Evolutionary conservation across 2,113 vertebrate genomes (phyloP).

Genomic region (Mesitornis unicolor): DNA sequence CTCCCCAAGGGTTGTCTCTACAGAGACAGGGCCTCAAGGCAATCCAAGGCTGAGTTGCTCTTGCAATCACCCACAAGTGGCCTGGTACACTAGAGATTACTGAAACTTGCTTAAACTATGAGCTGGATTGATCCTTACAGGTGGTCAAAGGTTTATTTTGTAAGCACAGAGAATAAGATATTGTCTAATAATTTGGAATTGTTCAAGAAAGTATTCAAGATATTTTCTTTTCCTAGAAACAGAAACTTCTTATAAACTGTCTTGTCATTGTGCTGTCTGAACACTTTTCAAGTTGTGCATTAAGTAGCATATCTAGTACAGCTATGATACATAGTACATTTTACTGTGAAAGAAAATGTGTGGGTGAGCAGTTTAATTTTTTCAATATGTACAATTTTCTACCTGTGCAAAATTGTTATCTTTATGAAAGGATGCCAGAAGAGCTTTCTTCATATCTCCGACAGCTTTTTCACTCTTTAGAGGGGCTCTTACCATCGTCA

Average conservation of each 20-base stretch:
- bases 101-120: too few species aligned
- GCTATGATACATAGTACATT: neutral
- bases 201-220: neutral
- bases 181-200: neutral
- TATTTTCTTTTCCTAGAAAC: neutral
- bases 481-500: neutral
- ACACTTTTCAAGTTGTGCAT: neutral
- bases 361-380: neutral
- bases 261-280: neutral
- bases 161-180: neutral
- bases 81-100: too few species aligned
- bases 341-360: neutral
- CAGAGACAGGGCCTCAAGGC: too few species aligned
- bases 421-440: neutral
- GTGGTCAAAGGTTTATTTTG: too few species aligned
- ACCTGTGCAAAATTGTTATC: neutral
- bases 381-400: neutral
- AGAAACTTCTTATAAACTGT: neutral
- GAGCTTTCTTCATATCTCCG: neutral
- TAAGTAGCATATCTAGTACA: neutral
- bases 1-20: too few species aligned
- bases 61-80: too few species aligned
- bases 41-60: too few species aligned
- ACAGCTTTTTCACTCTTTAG: neutral
- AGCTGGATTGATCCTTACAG: too few species aligned